Percentiles rank a stretch among this genome's conserved stretches.
Conservation (phyloP, 2,888 invertebrate species). For the Linhomoeus sp. region DNA sequence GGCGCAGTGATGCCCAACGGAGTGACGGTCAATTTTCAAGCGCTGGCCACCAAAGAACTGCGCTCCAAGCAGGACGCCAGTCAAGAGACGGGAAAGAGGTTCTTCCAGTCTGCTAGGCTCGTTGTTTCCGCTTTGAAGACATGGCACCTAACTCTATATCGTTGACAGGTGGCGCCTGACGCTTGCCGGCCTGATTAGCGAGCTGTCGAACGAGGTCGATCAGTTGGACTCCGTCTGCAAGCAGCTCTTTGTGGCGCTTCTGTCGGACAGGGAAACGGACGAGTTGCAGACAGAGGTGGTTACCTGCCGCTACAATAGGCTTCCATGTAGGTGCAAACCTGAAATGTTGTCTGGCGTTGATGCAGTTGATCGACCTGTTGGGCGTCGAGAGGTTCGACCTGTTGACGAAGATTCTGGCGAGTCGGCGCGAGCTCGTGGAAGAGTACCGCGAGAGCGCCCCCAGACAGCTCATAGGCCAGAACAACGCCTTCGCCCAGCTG, state of each 20-base stretch:
- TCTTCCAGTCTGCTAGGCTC: no score
- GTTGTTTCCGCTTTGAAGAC: no score
- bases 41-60: background rate
- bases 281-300: constrained; percentile 12
- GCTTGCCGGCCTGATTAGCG: background rate
- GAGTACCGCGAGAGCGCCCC: constrained; percentile 3
- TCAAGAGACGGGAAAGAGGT: background rate
- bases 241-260: constrained; percentile 8
- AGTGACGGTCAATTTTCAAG: background rate
- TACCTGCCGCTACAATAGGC: constrained; percentile 7
- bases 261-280: constrained; percentile 5
- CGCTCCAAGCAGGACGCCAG: background rate
- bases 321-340: background rate
- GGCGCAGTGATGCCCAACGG: no score
- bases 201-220: background rate
- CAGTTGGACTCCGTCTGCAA: constrained; percentile 1
- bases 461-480: background rate
- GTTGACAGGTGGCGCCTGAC: no score
- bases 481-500: no score
- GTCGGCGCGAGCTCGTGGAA: constrained; percentile 31
- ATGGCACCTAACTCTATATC: no score
- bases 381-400: constrained; percentile 66
- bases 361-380: constrained; percentile 55
- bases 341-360: background rate
- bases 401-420: constrained; percentile 44